These are phyloP conservation scores for Tiliacea citrago DNA, from an alignment of 2,888 invertebrate species.

Conservation along the genomic window DNA sequence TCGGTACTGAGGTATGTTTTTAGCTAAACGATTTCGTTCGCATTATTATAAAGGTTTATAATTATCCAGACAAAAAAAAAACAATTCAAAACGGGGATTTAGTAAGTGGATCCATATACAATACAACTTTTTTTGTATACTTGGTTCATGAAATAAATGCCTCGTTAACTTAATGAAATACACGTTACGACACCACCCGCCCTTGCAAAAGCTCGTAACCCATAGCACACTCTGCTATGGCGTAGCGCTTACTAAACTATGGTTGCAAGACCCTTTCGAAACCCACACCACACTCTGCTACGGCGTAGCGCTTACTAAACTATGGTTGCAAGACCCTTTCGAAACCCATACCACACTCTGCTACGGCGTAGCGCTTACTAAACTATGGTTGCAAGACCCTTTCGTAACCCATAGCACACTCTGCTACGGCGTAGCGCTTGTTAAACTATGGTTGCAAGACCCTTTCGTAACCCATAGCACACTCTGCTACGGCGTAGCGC, in stretches of 20 bases:
- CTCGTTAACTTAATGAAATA: neutral
- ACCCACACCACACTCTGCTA: too few relatives aligned
- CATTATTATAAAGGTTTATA: neutral
- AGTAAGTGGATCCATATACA: neutral
- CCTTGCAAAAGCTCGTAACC: neutral
- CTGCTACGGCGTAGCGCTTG: too few relatives aligned
- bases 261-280: too few relatives aligned
- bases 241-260: slow-evolving; percentile 1
- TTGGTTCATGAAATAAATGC: neutral
- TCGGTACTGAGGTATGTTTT: neutral
- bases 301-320: too few relatives aligned
- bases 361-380: too few relatives aligned
- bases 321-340: too few relatives aligned
- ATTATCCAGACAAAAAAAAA: neutral
- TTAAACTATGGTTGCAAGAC: too few relatives aligned
- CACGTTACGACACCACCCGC: neutral
- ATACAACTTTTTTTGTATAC: neutral
- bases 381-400: too few relatives aligned
- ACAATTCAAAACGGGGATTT: neutral
- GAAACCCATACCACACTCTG: too few relatives aligned
- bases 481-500: too few relatives aligned
- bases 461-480: too few relatives aligned
- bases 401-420: too few relatives aligned
- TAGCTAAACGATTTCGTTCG: slow-evolving; percentile 3
- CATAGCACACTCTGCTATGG: neutral